phyloP scores from a whole-genome alignment of 2,797 vertebrate species.

The Pseudomugil tenellus region DNA sequence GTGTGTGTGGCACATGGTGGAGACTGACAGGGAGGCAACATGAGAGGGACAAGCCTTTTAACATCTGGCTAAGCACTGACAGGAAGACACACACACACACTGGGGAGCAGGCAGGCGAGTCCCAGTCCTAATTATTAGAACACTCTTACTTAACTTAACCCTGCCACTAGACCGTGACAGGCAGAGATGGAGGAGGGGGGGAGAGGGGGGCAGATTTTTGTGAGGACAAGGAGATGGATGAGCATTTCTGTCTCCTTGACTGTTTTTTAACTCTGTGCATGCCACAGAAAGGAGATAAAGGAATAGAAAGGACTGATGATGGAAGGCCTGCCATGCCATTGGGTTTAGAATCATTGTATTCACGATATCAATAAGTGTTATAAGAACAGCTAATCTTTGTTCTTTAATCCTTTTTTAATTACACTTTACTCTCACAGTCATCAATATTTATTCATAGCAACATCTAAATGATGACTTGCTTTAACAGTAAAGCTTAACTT shows the following conservation, averaged over 20 bases:
- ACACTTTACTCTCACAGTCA: not conserved
- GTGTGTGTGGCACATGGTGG: conserved; percentile 60
- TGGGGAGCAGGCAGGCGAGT: conserved; percentile 51
- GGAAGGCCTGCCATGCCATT: not conserved
- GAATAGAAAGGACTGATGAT: not conserved
- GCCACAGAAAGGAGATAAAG: conserved; percentile 18
- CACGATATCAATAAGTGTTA: not conserved
- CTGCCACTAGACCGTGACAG: conserved; percentile 82
- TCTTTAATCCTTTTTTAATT: not conserved
- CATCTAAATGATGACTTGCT: not conserved
- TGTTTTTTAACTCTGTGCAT: conserved; percentile 67
- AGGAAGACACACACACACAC: conserved; percentile 62
- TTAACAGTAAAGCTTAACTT: not conserved
- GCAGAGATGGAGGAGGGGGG: conserved; percentile 67
- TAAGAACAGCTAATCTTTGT: not conserved
- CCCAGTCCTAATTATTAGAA: conserved; percentile 91
- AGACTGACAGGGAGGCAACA: conserved; percentile 80
- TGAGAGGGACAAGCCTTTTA: conserved; percentile 88
- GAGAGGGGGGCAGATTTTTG: conserved; percentile 62
- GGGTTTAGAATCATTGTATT: not conserved
- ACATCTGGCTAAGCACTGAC: conserved; percentile 94
- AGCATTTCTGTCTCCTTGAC: conserved; percentile 68
- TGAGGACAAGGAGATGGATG: conserved; percentile 70
- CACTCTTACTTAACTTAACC: conserved; percentile 92
- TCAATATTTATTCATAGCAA: not conserved